Base-by-base conservation (phyloP, 2,888 invertebrate species). In the Polyploca ridens region DNA sequence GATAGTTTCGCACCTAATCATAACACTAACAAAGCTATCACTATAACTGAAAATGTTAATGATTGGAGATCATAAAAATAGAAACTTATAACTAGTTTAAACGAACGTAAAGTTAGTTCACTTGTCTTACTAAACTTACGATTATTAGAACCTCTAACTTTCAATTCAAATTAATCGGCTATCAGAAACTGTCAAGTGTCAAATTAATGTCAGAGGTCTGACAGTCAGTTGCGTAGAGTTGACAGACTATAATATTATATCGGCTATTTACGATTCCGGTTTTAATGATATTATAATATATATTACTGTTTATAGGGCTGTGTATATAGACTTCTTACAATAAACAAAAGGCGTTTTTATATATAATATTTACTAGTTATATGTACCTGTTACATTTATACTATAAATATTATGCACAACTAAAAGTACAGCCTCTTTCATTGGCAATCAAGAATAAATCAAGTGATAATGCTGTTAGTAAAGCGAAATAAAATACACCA, bases 351-450 rank as follows among this genome's bases (percentile, higher is more conserved):
- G 64, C 68, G 62, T 67, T 65, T 14, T 59, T 64, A 69, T 63
- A 65, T 62, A 65, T 73, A 63, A 66, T 63, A 67, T 44, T 61
- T 27, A 41, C 60, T 61, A 16, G 33, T 70, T 72, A 67, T 69
- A 27, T 27, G 27, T 27, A 68, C 65, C 63, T 68, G 64, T 41
- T 71, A 77, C 70, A 77, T 69, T 68, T 71, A 64, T 41, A 58
- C 64, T 69, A 65, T 63, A 66, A 70, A 64, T 64, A 69, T 81
- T 78, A 93, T 27, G 93, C 93, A 77, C 91, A 90, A 76, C 93
- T 93, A 86, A 93, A 93, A 46, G 93, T 93, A 86, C 93, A 93
- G 19, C 93, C 93, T 79, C 92, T 89, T 84, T 92, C 93, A 77
- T 91, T 93, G 60, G 93, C 92, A 76, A 93, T 90, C 69, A 93